Percentiles rank a stretch among this genome's conserved stretches.
Conservation (phyloP, 30 jellyfish, hydroid and myxozoan genomes). For the Aurelia aurita complex sp. Pacific region DNA sequence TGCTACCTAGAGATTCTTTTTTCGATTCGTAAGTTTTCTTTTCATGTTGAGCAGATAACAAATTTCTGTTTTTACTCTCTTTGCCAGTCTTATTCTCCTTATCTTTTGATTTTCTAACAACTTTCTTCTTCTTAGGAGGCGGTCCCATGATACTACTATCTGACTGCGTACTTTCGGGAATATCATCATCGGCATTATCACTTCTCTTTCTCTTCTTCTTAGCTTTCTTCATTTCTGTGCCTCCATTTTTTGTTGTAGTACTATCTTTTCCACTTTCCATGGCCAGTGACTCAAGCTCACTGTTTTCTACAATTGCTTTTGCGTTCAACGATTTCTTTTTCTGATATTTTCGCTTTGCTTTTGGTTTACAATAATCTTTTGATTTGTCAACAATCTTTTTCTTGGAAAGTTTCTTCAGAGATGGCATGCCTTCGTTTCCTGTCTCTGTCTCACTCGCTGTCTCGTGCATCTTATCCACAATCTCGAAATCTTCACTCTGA, state of each 20-base stretch:
- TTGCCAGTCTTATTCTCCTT: background rate
- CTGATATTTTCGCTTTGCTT: background rate
- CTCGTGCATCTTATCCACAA: no score
- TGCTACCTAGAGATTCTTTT: background rate
- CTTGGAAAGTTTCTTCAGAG: no score
- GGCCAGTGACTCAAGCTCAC: background rate
- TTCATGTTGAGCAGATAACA: background rate
- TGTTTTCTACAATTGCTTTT: background rate
- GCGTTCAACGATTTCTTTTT: background rate
- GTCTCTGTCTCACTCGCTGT: background rate
- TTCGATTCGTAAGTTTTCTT: background rate
- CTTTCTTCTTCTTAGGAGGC: slow-evolving; percentile 1
- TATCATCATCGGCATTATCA: background rate
- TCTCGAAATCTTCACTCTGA: no score
- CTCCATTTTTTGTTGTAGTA: background rate
- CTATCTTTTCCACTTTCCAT: background rate
- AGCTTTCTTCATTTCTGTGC: background rate
- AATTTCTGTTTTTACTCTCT: background rate
- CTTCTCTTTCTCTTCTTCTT: background rate
- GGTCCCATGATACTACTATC: slow-evolving; percentile 25
- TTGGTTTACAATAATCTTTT: background rate
- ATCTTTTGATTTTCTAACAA: background rate
- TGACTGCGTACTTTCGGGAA: background rate
- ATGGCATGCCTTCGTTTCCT: no score
- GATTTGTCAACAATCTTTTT: background rate